These are phyloP conservation scores for Conus ventricosus DNA, from an alignment of 1,140 invertebrate genomes.

Conservation along the genomic window DNA sequence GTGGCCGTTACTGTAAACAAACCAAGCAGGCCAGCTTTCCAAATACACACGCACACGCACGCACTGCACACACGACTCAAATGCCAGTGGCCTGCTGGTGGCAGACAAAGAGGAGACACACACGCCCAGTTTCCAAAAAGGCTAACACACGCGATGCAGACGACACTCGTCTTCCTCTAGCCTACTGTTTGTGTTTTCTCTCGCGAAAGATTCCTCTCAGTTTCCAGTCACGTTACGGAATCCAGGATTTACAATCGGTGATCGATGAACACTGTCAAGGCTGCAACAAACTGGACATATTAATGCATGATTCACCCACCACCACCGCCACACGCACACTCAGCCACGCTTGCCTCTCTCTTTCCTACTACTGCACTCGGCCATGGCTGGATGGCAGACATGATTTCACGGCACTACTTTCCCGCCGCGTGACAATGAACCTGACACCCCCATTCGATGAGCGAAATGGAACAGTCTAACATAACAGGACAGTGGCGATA, in stretches of 20 bases:
- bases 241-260: not conserved
- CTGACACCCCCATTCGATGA: not conserved
- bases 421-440: not conserved
- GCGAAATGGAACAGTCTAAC: not conserved
- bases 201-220: not conserved
- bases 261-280: not conserved
- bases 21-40: not conserved
- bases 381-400: not conserved
- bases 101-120: slow-evolving; percentile 13
- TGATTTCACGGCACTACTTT: not conserved
- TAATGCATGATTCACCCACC: slow-evolving; percentile 5
- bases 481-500: not conserved
- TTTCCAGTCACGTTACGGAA: too few species aligned
- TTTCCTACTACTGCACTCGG: not conserved
- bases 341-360: slow-evolving; percentile 1
- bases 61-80: not conserved
- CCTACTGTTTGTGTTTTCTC: not conserved
- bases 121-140: not conserved
- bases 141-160: not conserved
- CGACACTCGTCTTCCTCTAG: not conserved
- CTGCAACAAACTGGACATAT: not conserved
- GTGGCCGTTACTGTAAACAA: not conserved
- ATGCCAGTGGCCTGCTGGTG: not conserved
- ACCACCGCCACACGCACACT: not conserved
- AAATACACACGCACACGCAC: too few species aligned